phyloP scores from a whole-genome alignment of 1,140 invertebrate species.

The Limonius californicus region DNA sequence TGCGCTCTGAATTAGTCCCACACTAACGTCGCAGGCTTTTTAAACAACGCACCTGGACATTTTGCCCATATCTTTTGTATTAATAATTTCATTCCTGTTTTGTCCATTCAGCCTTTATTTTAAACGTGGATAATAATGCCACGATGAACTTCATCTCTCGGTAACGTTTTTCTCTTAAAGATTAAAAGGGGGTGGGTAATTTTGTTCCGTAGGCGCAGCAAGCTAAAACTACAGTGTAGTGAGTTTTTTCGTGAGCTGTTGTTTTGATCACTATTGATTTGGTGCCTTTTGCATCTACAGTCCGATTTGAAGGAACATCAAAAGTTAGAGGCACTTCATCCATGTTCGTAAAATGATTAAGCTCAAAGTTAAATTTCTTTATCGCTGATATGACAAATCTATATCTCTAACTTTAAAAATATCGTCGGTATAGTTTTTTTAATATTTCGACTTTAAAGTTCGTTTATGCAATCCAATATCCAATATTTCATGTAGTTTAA shows the following conservation, averaged over 20 bases:
- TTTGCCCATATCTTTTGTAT: not conserved
- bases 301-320: too few relatives aligned
- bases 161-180: not conserved
- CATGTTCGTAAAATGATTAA: not conserved
- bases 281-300: not conserved
- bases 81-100: not conserved
- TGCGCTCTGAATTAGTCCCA: not conserved
- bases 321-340: not conserved
- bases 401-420: too few relatives aligned
- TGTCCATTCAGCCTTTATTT: not conserved
- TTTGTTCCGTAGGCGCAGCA: not conserved
- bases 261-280: not conserved
- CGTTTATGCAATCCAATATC: too few relatives aligned
- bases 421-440: too few relatives aligned
- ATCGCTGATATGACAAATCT: too few relatives aligned
- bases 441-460: too few relatives aligned
- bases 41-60: not conserved
- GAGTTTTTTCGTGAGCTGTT: not conserved
- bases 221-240: not conserved
- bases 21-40: not conserved
- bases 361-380: not conserved
- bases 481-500: too few relatives aligned
- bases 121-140: not conserved
- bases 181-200: not conserved
- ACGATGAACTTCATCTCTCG: not conserved